Evolutionary conservation across 2,888 invertebrate genomes (phyloP), one percentile per base, ranked within the genome.

Genomic region (Thelaira solivaga): DNA sequence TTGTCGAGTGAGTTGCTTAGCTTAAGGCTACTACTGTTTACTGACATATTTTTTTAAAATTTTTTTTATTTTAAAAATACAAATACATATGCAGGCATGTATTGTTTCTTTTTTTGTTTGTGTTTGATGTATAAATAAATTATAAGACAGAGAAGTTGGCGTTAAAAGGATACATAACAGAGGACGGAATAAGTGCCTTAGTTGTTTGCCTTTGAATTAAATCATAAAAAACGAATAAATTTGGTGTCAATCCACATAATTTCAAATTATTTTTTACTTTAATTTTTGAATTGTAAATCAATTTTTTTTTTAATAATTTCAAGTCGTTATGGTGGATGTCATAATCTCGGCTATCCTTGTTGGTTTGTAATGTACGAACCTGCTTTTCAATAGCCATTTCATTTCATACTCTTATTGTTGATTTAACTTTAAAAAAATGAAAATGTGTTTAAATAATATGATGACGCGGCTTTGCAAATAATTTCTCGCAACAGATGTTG

Each of bases 401-500:
- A 13, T 34, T 31, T 34, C 13, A 2, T 8, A 18, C 10, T 10
- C 34, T 31, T 49, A 7, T 31, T 61, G 36, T 13, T 62, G 61
- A 4, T 24, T 55, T 34, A 26, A 36, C 18, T 24, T 8, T 4
- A 3, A 22, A 10, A 20, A 20, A 8, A 47, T 77, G 77, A 69
- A 67, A 79, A 77, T 80, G 75, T 78, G 82, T 85, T 86, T 86
- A 87, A 87, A 87, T 87, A 87, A 88, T 87, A 86, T 86, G 85
- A 88, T 86, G 87, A 87, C 89, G 88, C 87, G 88, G 88, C 88
- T 87, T 88, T 86, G 86, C 86, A 88, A 88, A 88, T 88, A 88
- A 88, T 89, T 88, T 88, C 74, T 65, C 84, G 85, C 86, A 88
- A 88, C 88, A 88, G 87, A 87, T 88, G 88, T 87, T 88, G 86